A percentile compares a stretch with the other conserved stretches of the same genome.
phyloP scores from a whole-genome alignment of 2,888 invertebrate genomes.

The Pollenia amentaria region DNA sequence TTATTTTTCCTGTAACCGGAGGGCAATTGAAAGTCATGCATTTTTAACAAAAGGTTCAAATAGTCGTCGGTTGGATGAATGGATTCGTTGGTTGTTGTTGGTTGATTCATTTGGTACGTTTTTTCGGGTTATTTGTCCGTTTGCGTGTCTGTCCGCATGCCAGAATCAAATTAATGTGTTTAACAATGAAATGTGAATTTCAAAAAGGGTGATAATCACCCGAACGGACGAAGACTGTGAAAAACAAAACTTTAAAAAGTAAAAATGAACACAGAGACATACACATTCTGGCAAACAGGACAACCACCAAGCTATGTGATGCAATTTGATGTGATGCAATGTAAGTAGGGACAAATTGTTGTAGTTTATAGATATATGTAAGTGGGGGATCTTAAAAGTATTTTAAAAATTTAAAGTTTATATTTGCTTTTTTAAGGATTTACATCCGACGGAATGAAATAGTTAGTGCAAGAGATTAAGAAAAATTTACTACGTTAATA shows the following conservation, averaged over 20 bases:
- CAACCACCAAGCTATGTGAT: constrained; percentile 60
- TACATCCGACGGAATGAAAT: no score
- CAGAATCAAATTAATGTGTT: constrained; percentile 72
- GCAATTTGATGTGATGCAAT: constrained; percentile 60
- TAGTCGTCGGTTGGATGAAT: constrained; percentile 36
- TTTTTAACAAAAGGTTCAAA: constrained; percentile 66
- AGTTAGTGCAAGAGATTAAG: not conserved
- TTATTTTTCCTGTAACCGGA: constrained; percentile 61
- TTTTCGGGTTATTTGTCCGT: constrained; percentile 41
- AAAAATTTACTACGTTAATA: not conserved
- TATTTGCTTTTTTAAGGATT: no score
- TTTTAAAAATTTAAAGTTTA: not conserved
- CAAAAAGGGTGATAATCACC: constrained; percentile 74
- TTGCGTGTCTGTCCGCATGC: constrained; percentile 16
- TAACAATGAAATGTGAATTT: constrained; percentile 72
- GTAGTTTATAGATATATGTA: not conserved
- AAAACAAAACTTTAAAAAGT: constrained; percentile 27
- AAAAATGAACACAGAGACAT: not conserved
- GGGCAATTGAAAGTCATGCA: constrained; percentile 76
- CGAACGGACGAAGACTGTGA: constrained; percentile 51
- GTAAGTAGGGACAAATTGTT: constrained; percentile 42
- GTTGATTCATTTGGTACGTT: not conserved
- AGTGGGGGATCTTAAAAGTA: not conserved
- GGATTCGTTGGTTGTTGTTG: not conserved
- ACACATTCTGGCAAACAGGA: constrained; percentile 22